A percentile compares a stretch with the other conserved stretches of the same genome.
Evolutionary conservation across 2,888 invertebrate genomes (phyloP).

Genomic region (Drosophila stalkeri): DNA sequence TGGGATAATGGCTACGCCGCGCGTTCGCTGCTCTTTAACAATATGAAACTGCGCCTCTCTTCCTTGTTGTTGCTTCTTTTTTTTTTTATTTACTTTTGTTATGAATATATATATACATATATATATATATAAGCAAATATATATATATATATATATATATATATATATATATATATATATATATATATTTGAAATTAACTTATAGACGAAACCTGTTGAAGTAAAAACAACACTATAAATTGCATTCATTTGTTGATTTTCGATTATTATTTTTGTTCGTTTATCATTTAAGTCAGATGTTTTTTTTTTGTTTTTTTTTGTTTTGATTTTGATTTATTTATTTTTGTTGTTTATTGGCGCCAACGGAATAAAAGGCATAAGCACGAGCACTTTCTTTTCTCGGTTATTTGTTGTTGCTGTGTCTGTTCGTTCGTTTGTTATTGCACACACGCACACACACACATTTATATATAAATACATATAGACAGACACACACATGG

Average conservation of each 20-base stretch:
- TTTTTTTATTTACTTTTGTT: neutral
- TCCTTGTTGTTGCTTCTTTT: neutral
- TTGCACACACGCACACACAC: neutral
- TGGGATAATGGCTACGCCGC: slow-evolving; percentile 46
- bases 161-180: neutral
- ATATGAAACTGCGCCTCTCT: slow-evolving; percentile 5
- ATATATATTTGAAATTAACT: slow-evolving; percentile 13
- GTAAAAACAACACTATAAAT: slow-evolving; percentile 1
- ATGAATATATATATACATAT: neutral
- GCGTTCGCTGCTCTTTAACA: slow-evolving; percentile 21
- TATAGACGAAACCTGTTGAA: slow-evolving; percentile 26
- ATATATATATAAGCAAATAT: neutral
- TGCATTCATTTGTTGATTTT: neutral
- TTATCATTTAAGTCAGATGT: neutral
- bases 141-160: neutral
- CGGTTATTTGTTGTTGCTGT: slow-evolving; percentile 24
- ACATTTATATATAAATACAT: no score
- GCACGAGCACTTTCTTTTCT: slow-evolving; percentile 56
- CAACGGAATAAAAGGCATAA: slow-evolving; percentile 21
- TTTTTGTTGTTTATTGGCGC: slow-evolving; percentile 34
- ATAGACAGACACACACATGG: neutral
- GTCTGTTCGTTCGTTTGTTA: slow-evolving; percentile 32
- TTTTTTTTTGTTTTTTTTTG: neutral
- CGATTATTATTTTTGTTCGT: neutral
- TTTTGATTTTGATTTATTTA: neutral